These are phyloP conservation scores for Tragelaphus scriptus DNA, from an alignment of 2,113 vertebrate genomes.

Conservation along the genomic window DNA sequence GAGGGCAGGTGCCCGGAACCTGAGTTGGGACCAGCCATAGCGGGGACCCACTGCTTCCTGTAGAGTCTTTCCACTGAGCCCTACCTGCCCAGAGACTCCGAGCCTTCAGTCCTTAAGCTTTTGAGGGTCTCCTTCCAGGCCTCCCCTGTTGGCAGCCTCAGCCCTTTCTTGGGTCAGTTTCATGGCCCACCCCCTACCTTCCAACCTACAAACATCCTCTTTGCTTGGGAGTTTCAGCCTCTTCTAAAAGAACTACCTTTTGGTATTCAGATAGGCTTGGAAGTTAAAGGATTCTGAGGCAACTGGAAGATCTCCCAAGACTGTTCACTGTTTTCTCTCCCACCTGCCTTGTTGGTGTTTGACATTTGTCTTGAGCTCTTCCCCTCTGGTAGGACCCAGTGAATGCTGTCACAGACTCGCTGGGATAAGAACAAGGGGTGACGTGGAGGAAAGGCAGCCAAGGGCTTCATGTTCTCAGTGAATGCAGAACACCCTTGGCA, in stretches of 20 bases:
- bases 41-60: neutral
- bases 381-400: neutral
- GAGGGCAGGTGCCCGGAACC: fast-evolving
- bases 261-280: neutral
- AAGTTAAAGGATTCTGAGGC: fast-evolving
- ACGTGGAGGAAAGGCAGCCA: fast-evolving
- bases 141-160: fast-evolving
- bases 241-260: neutral
- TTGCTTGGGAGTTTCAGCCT: neutral
- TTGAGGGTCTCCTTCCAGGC: neutral
- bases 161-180: neutral
- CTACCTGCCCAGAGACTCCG: neutral
- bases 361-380: fast-evolving
- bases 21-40: neutral
- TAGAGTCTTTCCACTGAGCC: neutral
- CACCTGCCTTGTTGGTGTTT: neutral
- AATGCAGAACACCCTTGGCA: fast-evolving
- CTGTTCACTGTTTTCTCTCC: neutral
- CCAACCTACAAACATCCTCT: neutral
- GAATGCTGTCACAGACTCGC: neutral
- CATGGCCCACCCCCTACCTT: too few relatives aligned
- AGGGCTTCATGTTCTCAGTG: fast-evolving
- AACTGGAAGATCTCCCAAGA: neutral
- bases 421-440: neutral
- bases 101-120: neutral